phyloP scores from a whole-genome alignment of 2,888 invertebrate species.

The Cataglyphis cursor region DNA sequence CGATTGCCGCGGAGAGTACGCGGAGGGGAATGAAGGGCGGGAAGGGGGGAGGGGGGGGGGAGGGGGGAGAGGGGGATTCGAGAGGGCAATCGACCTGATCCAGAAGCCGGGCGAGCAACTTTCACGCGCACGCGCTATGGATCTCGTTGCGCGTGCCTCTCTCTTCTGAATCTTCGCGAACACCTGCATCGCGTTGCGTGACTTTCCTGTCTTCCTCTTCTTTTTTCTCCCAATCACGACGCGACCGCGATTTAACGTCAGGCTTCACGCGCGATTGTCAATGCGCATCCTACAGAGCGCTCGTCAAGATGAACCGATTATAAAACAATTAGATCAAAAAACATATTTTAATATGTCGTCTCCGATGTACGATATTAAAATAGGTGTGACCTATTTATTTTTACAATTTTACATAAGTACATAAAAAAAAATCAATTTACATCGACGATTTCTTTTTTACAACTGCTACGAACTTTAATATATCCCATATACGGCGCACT shows the following conservation, averaged over 20 bases:
- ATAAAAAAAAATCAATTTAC: background rate
- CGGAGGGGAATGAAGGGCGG: background rate
- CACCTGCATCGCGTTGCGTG: conserved; percentile 76
- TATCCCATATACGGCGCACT: background rate
- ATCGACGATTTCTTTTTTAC: background rate
- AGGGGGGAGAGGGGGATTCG: background rate
- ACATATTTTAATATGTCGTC: background rate
- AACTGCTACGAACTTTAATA: background rate
- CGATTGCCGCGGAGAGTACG: conserved; percentile 53
- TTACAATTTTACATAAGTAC: background rate
- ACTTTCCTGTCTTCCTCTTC: conserved; percentile 64
- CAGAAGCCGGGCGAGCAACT: conserved; percentile 65
- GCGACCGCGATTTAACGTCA: conserved; percentile 73
- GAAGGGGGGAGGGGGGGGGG: background rate
- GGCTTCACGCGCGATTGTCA: conserved; percentile 72
- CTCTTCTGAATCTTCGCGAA: conserved; percentile 63
- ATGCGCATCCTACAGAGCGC: conserved; percentile 48
- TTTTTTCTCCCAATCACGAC: conserved; percentile 61
- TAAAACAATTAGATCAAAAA: conserved; percentile 11
- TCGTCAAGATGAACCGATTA: conserved; percentile 26
- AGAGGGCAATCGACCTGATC: conserved; percentile 48
- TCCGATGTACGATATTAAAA: background rate
- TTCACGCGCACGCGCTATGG: conserved; percentile 79
- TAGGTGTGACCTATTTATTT: background rate
- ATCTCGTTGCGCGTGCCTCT: conserved; percentile 77